These are phyloP conservation scores for Montipora cactus DNA, from an alignment of 64 coral and sea anemone species.

Conservation along the genomic window DNA sequence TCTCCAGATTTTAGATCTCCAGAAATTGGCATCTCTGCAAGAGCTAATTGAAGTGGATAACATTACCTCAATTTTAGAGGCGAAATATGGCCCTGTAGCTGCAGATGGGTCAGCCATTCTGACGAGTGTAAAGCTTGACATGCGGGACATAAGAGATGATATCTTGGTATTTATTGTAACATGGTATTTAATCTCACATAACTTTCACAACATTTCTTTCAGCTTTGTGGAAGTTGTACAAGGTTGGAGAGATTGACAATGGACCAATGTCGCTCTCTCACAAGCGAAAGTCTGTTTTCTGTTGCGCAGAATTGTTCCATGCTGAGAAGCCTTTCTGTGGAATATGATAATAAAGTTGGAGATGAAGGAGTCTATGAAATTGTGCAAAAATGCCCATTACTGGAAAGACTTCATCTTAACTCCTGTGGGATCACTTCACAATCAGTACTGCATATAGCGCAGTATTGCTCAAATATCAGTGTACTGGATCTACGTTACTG, in stretches of 20 bases:
- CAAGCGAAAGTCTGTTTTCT: conserved; percentile 65
- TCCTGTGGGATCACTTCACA: conserved; percentile 84
- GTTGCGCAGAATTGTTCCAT: conserved; percentile 77
- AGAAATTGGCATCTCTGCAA: no score
- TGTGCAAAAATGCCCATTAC: conserved; percentile 69
- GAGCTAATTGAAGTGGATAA: no score
- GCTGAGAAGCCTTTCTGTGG: conserved; percentile 75
- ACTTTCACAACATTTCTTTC: neutral
- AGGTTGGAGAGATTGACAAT: conserved; percentile 81
- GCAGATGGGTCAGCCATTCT: no score
- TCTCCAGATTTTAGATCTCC: no score
- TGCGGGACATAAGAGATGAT: no score
- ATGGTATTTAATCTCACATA: neutral
- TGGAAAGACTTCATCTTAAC: conserved; percentile 81
- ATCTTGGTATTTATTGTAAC: no score
- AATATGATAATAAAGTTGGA: conserved; percentile 66
- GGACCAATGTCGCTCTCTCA: conserved; percentile 89
- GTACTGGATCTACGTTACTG: conserved; percentile 82
- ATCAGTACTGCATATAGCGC: conserved; percentile 62
- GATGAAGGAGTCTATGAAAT: conserved; percentile 84
- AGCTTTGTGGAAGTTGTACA: conserved; percentile 86
- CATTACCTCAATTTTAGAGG: no score
- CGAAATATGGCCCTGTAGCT: no score
- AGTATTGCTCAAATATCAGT: conserved; percentile 59
- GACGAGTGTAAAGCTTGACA: no score